phyloP scores from a whole-genome alignment of 2,113 vertebrate species.

The Paratilapia polleni region DNA sequence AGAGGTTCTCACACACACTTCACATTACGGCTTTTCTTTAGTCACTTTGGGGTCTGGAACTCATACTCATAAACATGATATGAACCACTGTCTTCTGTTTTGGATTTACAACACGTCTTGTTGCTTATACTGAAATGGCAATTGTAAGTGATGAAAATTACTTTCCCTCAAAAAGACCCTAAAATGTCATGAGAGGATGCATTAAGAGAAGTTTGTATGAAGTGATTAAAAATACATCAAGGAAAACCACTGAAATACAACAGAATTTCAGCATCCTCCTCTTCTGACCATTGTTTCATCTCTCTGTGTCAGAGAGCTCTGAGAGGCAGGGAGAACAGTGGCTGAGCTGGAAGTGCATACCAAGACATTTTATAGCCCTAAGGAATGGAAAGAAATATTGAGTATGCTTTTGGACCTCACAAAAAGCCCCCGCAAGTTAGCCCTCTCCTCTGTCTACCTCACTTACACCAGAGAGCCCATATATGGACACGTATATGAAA shows the following conservation, averaged over 20 bases:
- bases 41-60: constrained; percentile 50
- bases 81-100: not conserved
- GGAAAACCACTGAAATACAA: not conserved
- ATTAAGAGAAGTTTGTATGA: not conserved
- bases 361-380: constrained; percentile 72
- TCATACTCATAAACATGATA: constrained; percentile 5
- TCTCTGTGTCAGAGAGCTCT: constrained; percentile 15
- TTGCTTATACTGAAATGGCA: constrained; percentile 2
- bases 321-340: constrained; percentile 56
- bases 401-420: constrained; percentile 70
- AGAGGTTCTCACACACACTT: constrained; percentile 54
- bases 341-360: constrained; percentile 70
- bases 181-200: not conserved
- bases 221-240: not conserved
- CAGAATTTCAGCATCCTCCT: constrained; percentile 36
- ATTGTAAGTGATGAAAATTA: not conserved
- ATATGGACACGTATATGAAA: constrained; percentile 76
- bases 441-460: constrained; percentile 57
- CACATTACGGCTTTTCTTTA: constrained; percentile 55
- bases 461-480: constrained; percentile 69
- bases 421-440: constrained; percentile 63
- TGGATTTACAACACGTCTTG: not conserved
- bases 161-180: not conserved
- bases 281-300: constrained; percentile 17
- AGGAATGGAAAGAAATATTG: constrained; percentile 79